A percentile compares a stretch with the other conserved stretches of the same genome.
These are phyloP conservation scores for Lasaia peninsularis DNA, from an alignment of 1,140 invertebrate species.

Conservation along the genomic window DNA sequence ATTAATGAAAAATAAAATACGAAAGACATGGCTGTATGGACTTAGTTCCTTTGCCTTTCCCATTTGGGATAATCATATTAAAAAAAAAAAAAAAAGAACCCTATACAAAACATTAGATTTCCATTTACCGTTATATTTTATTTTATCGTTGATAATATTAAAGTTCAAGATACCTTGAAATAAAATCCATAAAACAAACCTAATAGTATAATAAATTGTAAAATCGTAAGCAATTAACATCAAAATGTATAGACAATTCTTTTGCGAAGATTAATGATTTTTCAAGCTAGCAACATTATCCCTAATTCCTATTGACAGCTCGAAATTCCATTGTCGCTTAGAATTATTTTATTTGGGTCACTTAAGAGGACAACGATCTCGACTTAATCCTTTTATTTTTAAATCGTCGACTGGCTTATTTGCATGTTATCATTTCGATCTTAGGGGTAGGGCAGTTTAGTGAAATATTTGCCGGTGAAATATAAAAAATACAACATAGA, in stretches of 20 bases:
- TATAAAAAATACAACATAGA: slow-evolving; percentile 51
- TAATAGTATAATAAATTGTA: neutral
- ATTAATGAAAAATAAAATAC: too few relatives aligned
- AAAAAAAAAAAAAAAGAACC: neutral
- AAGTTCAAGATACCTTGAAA: neutral
- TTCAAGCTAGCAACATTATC: slow-evolving; percentile 62
- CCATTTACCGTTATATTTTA: neutral
- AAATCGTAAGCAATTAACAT: slow-evolving; percentile 6
- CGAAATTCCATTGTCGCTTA: slow-evolving; percentile 45
- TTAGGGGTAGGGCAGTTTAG: slow-evolving; percentile 53
- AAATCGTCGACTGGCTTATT: slow-evolving; percentile 52
- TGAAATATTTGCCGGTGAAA: slow-evolving; percentile 64
- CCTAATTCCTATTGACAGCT: slow-evolving; percentile 65
- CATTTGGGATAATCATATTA: too few relatives aligned
- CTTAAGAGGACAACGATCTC: slow-evolving; percentile 59
- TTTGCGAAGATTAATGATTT: slow-evolving; percentile 41
- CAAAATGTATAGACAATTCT: slow-evolving; percentile 6
- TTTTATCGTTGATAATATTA: neutral
- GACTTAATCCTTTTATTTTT: slow-evolving; percentile 62
- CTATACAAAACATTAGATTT: neutral
- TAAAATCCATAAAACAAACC: neutral
- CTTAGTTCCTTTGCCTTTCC: too few relatives aligned
- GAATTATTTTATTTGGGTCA: slow-evolving; percentile 71
- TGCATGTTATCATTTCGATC: slow-evolving; percentile 62
- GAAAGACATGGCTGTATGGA: too few relatives aligned